phyloP scores from a whole-genome alignment of 2,113 vertebrate species.

The Sterna hirundo region DNA sequence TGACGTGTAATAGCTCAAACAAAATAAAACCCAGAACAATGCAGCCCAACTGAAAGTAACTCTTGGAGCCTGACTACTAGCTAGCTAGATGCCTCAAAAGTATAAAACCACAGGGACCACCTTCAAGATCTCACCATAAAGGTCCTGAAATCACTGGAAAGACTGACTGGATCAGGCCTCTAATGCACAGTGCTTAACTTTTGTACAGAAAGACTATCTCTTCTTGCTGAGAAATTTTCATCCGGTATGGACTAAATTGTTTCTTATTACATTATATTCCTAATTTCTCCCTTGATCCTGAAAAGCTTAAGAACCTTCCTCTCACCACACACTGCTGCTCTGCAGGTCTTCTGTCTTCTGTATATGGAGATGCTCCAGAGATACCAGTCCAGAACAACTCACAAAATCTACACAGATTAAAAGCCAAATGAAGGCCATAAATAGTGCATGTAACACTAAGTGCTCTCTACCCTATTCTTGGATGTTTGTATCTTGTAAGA shows the following conservation, averaged over 20 bases:
- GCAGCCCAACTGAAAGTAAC: neutral
- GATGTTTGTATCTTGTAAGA: neutral
- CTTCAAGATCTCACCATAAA: neutral
- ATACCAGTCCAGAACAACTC: neutral
- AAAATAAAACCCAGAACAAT: neutral
- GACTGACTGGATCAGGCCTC: neutral
- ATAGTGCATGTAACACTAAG: neutral
- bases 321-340: neutral
- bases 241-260: neutral
- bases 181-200: neutral
- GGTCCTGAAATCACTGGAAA: neutral
- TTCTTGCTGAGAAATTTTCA: neutral
- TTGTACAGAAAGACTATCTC: neutral
- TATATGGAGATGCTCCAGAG: neutral
- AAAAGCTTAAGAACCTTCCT: neutral
- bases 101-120: neutral
- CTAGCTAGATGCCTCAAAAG: neutral
- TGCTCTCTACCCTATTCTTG: neutral
- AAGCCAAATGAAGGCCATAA: slow-evolving; percentile 36
- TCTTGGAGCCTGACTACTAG: neutral
- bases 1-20: neutral
- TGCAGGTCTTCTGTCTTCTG: neutral
- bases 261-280: neutral
- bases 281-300: neutral
- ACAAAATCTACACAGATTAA: neutral